Conservation (phyloP, 2,113 vertebrate genomes). For the Clarias magur region DNA sequence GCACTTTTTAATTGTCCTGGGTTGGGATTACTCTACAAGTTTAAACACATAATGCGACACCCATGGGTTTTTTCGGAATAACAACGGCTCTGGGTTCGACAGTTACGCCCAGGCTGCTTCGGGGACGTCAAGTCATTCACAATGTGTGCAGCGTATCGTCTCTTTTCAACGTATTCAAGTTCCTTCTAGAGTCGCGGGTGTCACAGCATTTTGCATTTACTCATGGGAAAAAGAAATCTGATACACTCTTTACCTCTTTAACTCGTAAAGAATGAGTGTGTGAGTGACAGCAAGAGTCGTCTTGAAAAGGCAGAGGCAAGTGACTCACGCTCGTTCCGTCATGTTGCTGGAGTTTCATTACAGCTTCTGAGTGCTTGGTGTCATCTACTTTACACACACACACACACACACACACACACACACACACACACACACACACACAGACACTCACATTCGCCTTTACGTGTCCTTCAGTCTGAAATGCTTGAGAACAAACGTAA, state of each 20-base stretch:
- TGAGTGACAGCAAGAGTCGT: constrained; percentile 1
- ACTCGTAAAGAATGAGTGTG: constrained; percentile 10
- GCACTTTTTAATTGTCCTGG: not conserved
- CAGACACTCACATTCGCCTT: no score
- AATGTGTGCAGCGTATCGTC: not conserved
- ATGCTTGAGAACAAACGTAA: not conserved
- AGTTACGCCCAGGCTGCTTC: not conserved
- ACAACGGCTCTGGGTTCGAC: not conserved
- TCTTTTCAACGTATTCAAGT: no score
- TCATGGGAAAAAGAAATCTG: not conserved
- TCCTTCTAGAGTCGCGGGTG: not conserved
- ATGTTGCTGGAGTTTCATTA: not conserved
- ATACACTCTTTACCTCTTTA: not conserved
- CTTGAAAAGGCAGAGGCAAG: not conserved
- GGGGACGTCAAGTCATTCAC: not conserved
- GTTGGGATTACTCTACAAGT: constrained; percentile 4
- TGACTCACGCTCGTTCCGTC: not conserved
- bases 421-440: no score
- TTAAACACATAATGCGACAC: not conserved
- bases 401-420: no score
- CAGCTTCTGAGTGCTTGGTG: not conserved
- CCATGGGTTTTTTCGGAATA: not conserved
- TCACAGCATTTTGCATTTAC: not conserved
- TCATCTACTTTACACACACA: not conserved
- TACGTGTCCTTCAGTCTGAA: no score